phyloP scores from a whole-genome alignment of 2,888 invertebrate species.

The Cerastis leucographa region DNA sequence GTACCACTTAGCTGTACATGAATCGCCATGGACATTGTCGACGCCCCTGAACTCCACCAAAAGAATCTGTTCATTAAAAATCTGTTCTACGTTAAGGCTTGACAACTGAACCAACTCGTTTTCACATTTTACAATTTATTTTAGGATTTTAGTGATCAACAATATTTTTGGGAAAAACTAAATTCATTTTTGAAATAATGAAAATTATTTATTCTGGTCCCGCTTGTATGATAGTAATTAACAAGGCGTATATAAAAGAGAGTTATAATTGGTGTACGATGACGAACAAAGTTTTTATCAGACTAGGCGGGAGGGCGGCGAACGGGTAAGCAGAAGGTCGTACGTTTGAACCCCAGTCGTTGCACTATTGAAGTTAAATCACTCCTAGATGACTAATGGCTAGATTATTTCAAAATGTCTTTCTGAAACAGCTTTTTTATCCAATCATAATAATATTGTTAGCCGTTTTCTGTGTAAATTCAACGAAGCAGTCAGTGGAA shows the following conservation, averaged over 20 bases:
- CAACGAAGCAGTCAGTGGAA: background rate
- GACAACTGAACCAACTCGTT: background rate
- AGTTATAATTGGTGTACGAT: constrained; percentile 26
- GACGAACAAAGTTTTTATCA: constrained; percentile 41
- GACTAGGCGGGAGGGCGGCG: constrained; percentile 1
- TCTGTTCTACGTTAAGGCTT: background rate
- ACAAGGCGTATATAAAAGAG: constrained; percentile 27
- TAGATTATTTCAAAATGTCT: background rate
- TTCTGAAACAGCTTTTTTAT: background rate
- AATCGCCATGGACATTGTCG: no score
- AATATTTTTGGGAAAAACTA: background rate
- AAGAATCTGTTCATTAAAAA: background rate
- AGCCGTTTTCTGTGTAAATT: background rate
- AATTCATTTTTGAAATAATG: background rate
- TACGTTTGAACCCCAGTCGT: constrained; percentile 20
- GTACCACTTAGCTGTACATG: no score
- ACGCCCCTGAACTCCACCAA: no score
- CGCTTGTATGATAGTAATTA: constrained; percentile 19
- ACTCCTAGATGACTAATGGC: constrained; percentile 15
- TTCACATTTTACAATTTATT: background rate
- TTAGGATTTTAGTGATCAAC: constrained; percentile 5
- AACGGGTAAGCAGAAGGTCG: constrained; percentile 10
- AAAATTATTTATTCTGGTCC: constrained; percentile 42
- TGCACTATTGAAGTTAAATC: constrained; percentile 33
- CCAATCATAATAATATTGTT: background rate